Base-by-base conservation (phyloP, 2,113 vertebrate species). In the Callopanchax toddi region DNA sequence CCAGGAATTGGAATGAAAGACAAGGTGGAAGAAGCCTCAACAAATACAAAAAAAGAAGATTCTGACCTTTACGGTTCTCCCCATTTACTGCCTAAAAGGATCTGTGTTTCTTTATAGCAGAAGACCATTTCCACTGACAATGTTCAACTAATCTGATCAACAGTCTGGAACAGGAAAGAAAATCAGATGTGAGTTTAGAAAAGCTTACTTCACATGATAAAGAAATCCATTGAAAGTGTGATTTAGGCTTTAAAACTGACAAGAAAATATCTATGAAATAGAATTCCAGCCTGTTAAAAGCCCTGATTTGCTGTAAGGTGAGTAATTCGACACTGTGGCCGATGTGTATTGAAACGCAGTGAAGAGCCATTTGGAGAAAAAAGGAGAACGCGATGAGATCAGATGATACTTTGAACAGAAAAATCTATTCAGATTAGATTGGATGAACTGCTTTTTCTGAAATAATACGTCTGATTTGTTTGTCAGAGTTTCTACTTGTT, bases 121-220 rank as follows among this genome's bases (percentile, higher is more conserved):
- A 11, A 64, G 52, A 80, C 58, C n/a, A 71, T 68, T 61, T 74
- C 36, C 36, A 1, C 54, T 56, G 50, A 64, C 44, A 43, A 40
- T 25, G 39, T 6, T 1, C 48, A 29, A 29, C 55, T 80, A 79
- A 85, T 76, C 56, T 57, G 48, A 79, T 87, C 60, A 76, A 71
- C 34, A 50, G n/a, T 15, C 36, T 51, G 69, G 69, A 56, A 62
- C 39, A 21, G 55, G 50, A 18, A 36, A 22, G 34, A 43, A 6
- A 76, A 71, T 81, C 62, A 22, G 49, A 74, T 74, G 59, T 62
- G 22, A 52, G 50, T 48, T 60, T 0, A 2, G 29, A 48, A 17
- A 50, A 55, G 26, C 18, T 58, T 44, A 54, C 36, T 10, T 60
- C 29, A 72, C 34, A 60, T 46, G 60, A 49, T 57, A 32, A 32